phyloP scores from a whole-genome alignment of 2,888 invertebrate genomes.

The Tolmerus cingulatus region DNA sequence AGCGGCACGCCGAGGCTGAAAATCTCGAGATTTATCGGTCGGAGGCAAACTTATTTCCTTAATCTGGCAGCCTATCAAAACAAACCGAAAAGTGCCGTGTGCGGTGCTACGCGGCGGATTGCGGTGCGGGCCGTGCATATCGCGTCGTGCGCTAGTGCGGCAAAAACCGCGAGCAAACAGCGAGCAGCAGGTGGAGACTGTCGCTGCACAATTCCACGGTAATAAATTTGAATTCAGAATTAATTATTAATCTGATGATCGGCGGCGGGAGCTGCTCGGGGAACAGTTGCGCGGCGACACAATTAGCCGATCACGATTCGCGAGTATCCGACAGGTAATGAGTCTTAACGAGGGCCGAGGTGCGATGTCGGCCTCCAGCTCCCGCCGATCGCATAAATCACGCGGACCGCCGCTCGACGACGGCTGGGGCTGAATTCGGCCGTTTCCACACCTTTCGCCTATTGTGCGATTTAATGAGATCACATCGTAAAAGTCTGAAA shows the following conservation, averaged over 20 bases:
- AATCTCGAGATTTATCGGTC: background rate
- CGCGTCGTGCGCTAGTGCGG: background rate
- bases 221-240: background rate
- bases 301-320: constrained; percentile 15
- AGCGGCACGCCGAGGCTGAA: background rate
- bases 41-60: background rate
- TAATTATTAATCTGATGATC: background rate
- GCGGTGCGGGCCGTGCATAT: background rate
- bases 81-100: background rate
- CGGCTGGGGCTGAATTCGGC: background rate
- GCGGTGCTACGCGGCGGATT: background rate
- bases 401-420: background rate
- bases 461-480: background rate
- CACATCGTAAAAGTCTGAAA: background rate
- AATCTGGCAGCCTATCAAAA: background rate
- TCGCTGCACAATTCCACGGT: background rate
- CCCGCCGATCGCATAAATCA: background rate
- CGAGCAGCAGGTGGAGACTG: background rate
- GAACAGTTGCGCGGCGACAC: background rate
- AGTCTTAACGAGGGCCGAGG: background rate
- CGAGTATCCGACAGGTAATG: constrained; percentile 4
- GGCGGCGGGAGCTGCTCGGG: background rate
- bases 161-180: background rate
- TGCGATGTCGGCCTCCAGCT: background rate
- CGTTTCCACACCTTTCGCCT: background rate